These are phyloP conservation scores for Takifugu flavidus DNA, from an alignment of 2,113 vertebrate genomes.

Conservation along the genomic window DNA sequence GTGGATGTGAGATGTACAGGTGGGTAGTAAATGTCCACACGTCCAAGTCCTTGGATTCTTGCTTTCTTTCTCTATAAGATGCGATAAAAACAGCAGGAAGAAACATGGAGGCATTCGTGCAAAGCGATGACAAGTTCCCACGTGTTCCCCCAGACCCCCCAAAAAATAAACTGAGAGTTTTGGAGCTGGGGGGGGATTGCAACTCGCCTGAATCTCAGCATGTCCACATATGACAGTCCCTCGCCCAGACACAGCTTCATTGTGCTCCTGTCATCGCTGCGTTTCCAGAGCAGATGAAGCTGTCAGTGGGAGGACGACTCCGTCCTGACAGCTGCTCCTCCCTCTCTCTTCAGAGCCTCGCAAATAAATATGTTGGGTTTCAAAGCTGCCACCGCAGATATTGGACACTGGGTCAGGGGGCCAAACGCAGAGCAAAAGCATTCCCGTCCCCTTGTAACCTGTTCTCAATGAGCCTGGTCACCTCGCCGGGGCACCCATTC, in stretches of 20 bases:
- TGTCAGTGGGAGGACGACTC: constrained; percentile 68
- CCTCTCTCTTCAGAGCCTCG: constrained; percentile 58
- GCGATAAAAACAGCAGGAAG: neutral
- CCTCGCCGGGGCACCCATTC: constrained; percentile 61
- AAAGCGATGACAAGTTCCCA: constrained; percentile 19
- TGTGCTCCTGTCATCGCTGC: constrained; percentile 65
- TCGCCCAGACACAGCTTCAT: constrained; percentile 52
- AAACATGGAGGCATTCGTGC: neutral
- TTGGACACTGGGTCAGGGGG: constrained; percentile 66
- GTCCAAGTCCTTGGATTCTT: too few species aligned
- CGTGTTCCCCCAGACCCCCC: constrained; percentile 19
- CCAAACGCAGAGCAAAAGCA: constrained; percentile 65
- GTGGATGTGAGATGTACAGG: too few species aligned
- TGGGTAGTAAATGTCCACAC: too few species aligned
- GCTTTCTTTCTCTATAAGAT: neutral
- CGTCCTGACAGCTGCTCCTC: constrained; percentile 63
- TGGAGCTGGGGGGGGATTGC: too few species aligned
- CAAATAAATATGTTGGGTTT: constrained; percentile 71
- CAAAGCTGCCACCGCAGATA: constrained; percentile 63
- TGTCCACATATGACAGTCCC: constrained; percentile 59
- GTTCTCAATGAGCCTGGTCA: constrained; percentile 64
- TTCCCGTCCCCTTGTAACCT: constrained; percentile 67
- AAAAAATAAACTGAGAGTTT: too few species aligned
- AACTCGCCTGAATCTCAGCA: constrained; percentile 24
- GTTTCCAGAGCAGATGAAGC: constrained; percentile 68